Conservation (phyloP, 2,888 invertebrate species). For the Pediacus dermestoides region DNA sequence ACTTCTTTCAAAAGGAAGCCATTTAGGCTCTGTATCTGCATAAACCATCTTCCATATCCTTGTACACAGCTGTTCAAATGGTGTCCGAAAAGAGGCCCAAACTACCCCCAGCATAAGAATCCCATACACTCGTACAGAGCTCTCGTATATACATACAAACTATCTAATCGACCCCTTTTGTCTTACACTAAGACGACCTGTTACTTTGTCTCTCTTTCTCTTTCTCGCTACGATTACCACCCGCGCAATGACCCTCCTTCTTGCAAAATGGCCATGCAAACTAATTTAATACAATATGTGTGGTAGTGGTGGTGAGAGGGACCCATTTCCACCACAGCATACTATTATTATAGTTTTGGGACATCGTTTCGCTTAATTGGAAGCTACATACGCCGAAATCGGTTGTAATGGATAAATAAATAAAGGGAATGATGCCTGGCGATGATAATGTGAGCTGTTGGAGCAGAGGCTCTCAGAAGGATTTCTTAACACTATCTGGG, state of each 20-base stretch:
- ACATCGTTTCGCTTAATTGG: not conserved
- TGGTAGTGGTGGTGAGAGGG: too few species aligned
- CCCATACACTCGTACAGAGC: conserved; percentile 15
- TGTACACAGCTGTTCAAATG: conserved; percentile 44
- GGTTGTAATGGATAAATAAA: too few species aligned
- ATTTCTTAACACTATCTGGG: too few species aligned
- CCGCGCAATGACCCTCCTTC: conserved; percentile 26
- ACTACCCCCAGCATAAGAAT: conserved; percentile 29
- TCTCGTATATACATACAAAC: conserved; percentile 45
- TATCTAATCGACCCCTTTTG: conserved; percentile 48
- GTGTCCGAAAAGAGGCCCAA: conserved; percentile 38
- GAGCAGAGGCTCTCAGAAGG: too few species aligned
- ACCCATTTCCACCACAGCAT: too few species aligned
- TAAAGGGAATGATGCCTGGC: too few species aligned
- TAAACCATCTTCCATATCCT: conserved; percentile 47
- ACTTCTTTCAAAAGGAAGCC: conserved; percentile 49
- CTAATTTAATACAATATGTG: conserved; percentile 36
- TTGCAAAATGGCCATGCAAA: conserved; percentile 32
- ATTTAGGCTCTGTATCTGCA: conserved; percentile 46
- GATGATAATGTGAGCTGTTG: too few species aligned
- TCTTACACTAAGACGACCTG: conserved; percentile 35
- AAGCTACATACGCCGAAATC: too few species aligned
- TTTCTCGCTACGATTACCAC: conserved; percentile 15
- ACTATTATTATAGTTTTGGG: not conserved
- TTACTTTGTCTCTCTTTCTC: conserved; percentile 17